Conservation (phyloP, 1,140 invertebrate genomes). For the Polypedilum pembai region DNA sequence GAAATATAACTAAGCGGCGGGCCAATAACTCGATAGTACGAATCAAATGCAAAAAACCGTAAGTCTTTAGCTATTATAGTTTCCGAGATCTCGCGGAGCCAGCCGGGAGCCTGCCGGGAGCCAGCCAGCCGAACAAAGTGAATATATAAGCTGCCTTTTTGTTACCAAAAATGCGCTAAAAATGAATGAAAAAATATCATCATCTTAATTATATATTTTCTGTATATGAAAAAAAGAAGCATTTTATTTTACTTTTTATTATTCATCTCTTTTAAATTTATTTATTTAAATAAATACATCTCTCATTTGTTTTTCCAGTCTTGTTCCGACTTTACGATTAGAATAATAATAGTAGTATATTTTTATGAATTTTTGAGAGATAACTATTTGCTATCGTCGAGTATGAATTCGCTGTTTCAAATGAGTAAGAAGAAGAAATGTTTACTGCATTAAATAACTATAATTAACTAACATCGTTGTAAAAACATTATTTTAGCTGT, state of each 20-base stretch:
- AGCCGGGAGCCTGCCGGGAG: too few species aligned
- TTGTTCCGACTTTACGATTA: not conserved
- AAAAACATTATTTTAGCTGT: constrained; percentile 7
- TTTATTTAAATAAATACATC: too few species aligned
- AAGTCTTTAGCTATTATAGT: too few species aligned
- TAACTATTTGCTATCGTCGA: not conserved
- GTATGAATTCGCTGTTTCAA: not conserved
- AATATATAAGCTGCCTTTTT: too few species aligned
- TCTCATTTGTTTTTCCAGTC: not conserved
- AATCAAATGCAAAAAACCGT: too few species aligned
- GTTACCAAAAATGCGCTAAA: too few species aligned
- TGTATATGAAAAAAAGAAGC: constrained; percentile 11
- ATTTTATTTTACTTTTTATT: not conserved
- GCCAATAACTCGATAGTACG: too few species aligned
- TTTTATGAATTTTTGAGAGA: not conserved
- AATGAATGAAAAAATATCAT: not conserved
- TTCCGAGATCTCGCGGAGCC: too few species aligned
- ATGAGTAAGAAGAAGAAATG: not conserved
- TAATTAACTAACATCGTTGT: constrained; percentile 13
- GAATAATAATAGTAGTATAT: too few species aligned
- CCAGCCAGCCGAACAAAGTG: too few species aligned
- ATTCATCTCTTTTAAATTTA: not conserved
- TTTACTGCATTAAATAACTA: not conserved
- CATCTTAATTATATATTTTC: not conserved
- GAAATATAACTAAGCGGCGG: too few species aligned